Evolutionary conservation across 2,113 vertebrate species (phyloP), one percentile per base, ranked within the genome.

Genomic region (Mastomys natalensis): DNA sequence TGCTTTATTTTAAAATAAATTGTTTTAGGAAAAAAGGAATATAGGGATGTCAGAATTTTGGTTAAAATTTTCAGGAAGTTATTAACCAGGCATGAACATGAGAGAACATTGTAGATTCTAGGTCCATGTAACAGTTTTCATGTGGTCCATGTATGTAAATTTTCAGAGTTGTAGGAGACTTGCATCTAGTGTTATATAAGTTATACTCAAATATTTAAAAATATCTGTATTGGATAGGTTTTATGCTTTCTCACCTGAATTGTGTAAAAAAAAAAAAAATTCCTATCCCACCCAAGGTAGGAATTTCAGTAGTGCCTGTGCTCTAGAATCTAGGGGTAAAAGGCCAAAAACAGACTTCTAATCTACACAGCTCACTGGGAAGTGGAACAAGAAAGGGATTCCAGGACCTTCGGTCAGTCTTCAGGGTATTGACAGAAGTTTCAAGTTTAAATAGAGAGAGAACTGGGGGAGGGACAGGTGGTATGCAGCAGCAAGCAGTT

Each of bases 1-100:
- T 91, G 40, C 10, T 93, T 87, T 95, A 31, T 51, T 82, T 53
- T 92, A 94, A 87, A 68, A 86, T 78, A 85, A 92, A 62, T 84
- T 94, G 6, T 88, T 80, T 55, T 4, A 84, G 37, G n/a, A 17
- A 86, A 91, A 89, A 66, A 48, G 48, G 13, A 40, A 66, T 60
- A 26, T 26, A 76, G 55, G 82, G 73, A 93, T 29, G 37, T 92
- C 1, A 24, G 43, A 76, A 64, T 19, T 87, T 21, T 80, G n/a
- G 45, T 68, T 89, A 62, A 0, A 7, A 16, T 95, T 94, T 97
- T 87, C 29, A 45, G 45, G 64, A 80, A 48, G 62, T 31, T 66
- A 45, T 62, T 84, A 40, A 77, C 10, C 31, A 11, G n/a, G 31
- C 70, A 2, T 3, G 2, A 26, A 1, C 34, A 60, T 21, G 68